Evolutionary conservation across 2,113 vertebrate genomes (phyloP).

Genomic region (Isurus oxyrinchus): DNA sequence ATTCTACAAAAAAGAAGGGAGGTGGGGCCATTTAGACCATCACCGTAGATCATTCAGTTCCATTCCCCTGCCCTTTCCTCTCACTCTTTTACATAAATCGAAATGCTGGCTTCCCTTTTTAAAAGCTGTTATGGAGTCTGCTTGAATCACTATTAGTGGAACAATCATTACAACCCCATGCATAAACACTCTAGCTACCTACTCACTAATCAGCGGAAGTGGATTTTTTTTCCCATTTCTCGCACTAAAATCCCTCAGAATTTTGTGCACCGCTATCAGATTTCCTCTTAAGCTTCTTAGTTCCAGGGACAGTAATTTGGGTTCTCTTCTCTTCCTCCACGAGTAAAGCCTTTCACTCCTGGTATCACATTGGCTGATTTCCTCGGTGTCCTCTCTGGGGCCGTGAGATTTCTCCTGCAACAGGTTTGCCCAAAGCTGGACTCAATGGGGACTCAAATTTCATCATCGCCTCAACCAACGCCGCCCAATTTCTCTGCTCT

Average conservation of each 20-base stretch:
- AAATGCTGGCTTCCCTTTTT: not conserved
- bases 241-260: not conserved
- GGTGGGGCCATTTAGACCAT: not conserved
- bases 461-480: not conserved
- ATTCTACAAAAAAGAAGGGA: not conserved
- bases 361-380: not conserved
- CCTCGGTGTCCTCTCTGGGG: not conserved
- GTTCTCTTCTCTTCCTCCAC: not conserved
- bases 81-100: not conserved
- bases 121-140: not conserved
- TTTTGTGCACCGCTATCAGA: not conserved
- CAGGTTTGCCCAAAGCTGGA: not conserved
- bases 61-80: not conserved
- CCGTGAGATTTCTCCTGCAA: not conserved
- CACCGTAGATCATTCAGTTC: not conserved
- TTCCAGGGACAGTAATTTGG: not conserved
- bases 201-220: not conserved
- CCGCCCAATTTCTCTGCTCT: not conserved
- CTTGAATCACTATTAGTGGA: not conserved
- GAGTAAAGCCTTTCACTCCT: not conserved
- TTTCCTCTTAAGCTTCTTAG: not conserved
- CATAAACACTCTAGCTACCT: not conserved
- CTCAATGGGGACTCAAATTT: not conserved
- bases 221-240: not conserved
- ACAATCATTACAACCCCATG: not conserved